Evolutionary conservation across 2,113 vertebrate genomes (phyloP), one percentile per base, ranked within the genome.

Genomic region (Pungitius pungitius): DNA sequence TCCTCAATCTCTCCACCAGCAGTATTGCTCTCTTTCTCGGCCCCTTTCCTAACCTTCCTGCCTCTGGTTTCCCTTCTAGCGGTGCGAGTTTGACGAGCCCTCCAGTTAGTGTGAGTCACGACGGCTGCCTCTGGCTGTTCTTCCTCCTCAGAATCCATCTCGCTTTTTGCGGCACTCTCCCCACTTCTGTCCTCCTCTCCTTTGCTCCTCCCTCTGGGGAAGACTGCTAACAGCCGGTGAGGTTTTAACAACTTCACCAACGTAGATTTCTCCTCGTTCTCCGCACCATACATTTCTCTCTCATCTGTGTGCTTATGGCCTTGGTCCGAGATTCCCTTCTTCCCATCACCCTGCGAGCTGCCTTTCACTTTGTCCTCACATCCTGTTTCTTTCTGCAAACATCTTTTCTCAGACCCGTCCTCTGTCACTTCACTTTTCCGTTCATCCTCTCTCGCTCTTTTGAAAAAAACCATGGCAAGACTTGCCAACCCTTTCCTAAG

Each of bases 61-160:
- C 85, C 80, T 74, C 57, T 55, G 7, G 14, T 85, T 20, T 73
- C 5, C 51, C 84, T 89, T 71, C 51, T 80, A 26, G 90, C 92
- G 67, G 22, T 82, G 49, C 88, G 91, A 6, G 59, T 89, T 74
- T 83, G 88, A 3, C 15, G 69, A 5, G 65, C 33, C 51, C 90
- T 87, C 90, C 92, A 93, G 45, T 68, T 85, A 4, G 30, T 59
- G 15, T 17, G 13, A 2, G n/a, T 52, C 35, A 26, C 1, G 5
- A 10, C 1, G 15, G 14, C 56, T 3, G 75, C 11, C 26, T 67
- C 43, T 20, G 42, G 24, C 12, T 13, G 49, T 14, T 11, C 3
- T 49, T 64, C 43, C 45, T 43, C 66, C 30, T 51, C 68, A 8
- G 51, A 9, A 4, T 68, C 33, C 18, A 39, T 7, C 45, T 67